Conservation (phyloP, 2,797 vertebrate species). For the Anniella stebbinsi region DNA sequence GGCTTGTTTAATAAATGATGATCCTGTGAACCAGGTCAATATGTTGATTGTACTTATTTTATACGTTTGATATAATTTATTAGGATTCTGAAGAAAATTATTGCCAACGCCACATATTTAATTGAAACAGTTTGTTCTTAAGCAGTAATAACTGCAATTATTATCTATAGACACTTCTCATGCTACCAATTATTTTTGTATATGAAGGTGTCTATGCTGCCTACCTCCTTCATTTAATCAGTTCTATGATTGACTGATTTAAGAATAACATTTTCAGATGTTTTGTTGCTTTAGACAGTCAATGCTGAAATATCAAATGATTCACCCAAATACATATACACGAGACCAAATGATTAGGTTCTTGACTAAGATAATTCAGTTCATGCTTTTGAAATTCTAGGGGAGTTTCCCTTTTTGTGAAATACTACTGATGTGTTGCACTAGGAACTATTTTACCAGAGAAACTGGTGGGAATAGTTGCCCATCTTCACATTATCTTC, state of each 20-base stretch:
- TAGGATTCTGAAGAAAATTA: background rate
- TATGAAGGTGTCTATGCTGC: too few relatives aligned
- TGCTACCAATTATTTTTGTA: background rate
- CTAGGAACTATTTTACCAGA: constrained; percentile 62
- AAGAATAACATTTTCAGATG: too few relatives aligned
- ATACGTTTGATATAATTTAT: background rate
- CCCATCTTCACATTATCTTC: constrained; percentile 58
- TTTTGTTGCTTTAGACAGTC: background rate
- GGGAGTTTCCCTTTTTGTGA: constrained; percentile 43
- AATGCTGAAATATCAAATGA: background rate
- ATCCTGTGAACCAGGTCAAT: background rate
- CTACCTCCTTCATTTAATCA: background rate
- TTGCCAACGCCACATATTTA: background rate
- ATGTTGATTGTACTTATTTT: background rate
- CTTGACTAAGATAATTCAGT: constrained; percentile 9
- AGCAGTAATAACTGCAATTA: background rate
- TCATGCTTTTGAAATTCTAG: constrained; percentile 24
- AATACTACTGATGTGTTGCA: constrained; percentile 75
- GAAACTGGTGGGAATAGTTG: constrained; percentile 38
- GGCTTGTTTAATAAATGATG: too few relatives aligned
- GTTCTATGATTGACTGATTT: background rate
- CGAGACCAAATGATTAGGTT: background rate
- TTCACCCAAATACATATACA: background rate
- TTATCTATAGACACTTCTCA: background rate
- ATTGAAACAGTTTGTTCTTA: background rate